These are phyloP conservation scores for Criorhina ranunculi DNA, from an alignment of 2,888 invertebrate genomes.

Conservation along the genomic window DNA sequence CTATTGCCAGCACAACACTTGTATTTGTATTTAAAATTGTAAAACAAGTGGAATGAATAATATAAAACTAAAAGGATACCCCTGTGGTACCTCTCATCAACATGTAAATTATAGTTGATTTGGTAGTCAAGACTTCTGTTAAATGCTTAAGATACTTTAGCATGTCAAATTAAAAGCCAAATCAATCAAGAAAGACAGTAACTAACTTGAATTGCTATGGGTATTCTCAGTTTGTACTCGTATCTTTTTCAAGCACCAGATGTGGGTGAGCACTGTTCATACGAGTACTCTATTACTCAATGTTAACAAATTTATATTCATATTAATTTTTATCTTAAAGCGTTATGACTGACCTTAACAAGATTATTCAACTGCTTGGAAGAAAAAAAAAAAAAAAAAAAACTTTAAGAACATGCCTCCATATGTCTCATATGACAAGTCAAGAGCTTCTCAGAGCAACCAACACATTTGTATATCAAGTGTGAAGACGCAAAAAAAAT, in stretches of 20 bases:
- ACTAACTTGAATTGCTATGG: not conserved
- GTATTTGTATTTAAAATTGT: conserved; percentile 4
- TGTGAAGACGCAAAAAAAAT: conserved; percentile 23
- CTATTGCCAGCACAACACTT: not conserved
- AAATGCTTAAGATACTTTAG: not conserved
- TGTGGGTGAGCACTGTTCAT: conserved; percentile 67
- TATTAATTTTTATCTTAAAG: conserved; percentile 59
- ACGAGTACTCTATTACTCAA: conserved; percentile 30
- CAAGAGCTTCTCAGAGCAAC: conserved; percentile 31
- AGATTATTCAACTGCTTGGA: conserved; percentile 71
- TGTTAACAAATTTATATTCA: conserved; percentile 52
- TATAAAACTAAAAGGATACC: not conserved
- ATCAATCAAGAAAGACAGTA: conserved; percentile 20
- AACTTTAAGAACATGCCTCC: conserved; percentile 38
- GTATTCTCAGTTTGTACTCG: too few relatives aligned
- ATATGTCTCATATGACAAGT: conserved; percentile 61
- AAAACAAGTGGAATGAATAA: conserved; percentile 1
- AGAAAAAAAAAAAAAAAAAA: conserved; percentile 8
- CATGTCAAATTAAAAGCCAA: conserved; percentile 14
- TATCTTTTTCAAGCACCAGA: conserved; percentile 1
- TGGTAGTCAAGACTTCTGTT: not conserved
- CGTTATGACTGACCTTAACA: conserved; percentile 66
- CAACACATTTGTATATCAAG: conserved; percentile 38
- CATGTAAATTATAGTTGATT: not conserved
- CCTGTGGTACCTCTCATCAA: conserved; percentile 23